phyloP scores from a whole-genome alignment of 2,113 vertebrate species.

The Ia io region DNA sequence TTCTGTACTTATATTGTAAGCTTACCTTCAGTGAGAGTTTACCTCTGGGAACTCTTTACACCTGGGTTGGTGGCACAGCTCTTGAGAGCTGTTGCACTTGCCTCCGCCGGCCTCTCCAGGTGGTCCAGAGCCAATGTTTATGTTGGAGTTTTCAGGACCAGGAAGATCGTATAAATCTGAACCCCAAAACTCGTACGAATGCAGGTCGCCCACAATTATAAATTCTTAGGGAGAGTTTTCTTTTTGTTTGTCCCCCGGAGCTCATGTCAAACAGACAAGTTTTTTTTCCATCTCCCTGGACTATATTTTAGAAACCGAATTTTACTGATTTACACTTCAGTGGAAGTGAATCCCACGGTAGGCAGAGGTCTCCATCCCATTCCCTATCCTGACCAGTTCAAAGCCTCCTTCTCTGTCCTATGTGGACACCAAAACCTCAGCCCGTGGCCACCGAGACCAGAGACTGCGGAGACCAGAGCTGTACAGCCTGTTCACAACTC shows the following conservation, averaged over 20 bases:
- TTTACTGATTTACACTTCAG: not conserved
- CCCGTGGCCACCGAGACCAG: not conserved
- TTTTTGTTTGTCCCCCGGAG: not conserved
- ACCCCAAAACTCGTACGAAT: not conserved
- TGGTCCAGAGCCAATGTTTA: not conserved
- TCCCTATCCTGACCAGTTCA: not conserved
- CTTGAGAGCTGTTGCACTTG: not conserved
- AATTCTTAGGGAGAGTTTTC: not conserved
- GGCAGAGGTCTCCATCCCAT: not conserved
- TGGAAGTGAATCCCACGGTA: not conserved
- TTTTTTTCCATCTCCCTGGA: not conserved
- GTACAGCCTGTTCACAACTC: accelerated
- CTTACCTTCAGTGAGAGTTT: not conserved
- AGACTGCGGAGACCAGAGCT: not conserved
- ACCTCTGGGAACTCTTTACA: not conserved
- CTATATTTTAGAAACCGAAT: not conserved
- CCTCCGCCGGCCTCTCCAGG: not conserved
- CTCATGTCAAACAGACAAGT: not conserved
- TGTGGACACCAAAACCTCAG: not conserved
- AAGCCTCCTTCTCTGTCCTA: not conserved
- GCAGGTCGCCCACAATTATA: not conserved
- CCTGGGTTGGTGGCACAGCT: not conserved
- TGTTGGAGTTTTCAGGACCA: not conserved
- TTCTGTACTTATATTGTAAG: not conserved
- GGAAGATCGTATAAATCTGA: not conserved